These are phyloP conservation scores for Tipula vernalis DNA, from an alignment of 2,888 invertebrate genomes.

Conservation along the genomic window DNA sequence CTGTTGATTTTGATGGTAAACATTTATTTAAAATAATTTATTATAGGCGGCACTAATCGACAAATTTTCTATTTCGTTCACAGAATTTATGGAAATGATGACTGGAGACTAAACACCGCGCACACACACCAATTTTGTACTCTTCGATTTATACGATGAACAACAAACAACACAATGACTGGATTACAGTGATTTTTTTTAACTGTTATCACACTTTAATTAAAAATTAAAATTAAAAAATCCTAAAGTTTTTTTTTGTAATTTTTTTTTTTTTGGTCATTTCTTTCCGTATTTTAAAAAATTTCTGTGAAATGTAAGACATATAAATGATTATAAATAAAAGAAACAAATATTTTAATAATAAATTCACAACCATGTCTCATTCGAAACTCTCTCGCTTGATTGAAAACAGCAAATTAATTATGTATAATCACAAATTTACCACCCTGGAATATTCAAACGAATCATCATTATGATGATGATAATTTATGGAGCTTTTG, in stretches of 20 bases:
- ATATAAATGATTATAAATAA: not conserved
- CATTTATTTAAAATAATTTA: not conserved
- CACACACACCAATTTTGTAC: not conserved
- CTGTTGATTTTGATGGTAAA: constrained; percentile 95
- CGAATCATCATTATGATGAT: not conserved
- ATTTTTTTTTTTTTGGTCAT: not conserved
- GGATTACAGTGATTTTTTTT: not conserved
- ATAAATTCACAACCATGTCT: not conserved
- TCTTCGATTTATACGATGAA: not conserved
- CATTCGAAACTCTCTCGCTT: not conserved
- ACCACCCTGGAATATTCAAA: not conserved
- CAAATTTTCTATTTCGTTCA: not conserved
- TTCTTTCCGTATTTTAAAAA: constrained; percentile 1
- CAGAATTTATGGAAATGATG: constrained; percentile 12
- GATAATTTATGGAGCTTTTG: not conserved
- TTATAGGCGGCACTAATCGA: not conserved
- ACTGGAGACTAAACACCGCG: constrained; percentile 9
- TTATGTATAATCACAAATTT: not conserved
- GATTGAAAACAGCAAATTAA: not conserved
- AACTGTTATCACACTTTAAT: not conserved
- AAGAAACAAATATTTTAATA: not conserved
- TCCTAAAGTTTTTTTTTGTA: constrained; percentile 5
- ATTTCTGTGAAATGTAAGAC: constrained; percentile 10
- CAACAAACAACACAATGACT: not conserved
- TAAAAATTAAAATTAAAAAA: not conserved